phyloP scores from a whole-genome alignment of 2,797 vertebrate species.

The Nasua narica region DNA sequence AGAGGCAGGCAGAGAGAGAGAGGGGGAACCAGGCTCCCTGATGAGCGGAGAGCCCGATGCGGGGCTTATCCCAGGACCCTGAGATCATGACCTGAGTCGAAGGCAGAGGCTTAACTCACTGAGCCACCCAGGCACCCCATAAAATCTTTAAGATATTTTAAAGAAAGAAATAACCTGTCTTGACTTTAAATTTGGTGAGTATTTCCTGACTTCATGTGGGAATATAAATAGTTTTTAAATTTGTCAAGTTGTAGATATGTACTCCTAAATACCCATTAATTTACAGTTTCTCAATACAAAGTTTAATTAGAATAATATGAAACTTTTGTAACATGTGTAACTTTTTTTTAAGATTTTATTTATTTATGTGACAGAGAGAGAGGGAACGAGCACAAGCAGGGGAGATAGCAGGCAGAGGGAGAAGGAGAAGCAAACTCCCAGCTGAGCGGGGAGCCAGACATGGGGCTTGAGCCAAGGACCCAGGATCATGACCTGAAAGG shows the following conservation, averaged over 20 bases:
- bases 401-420: not conserved
- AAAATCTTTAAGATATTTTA: too few relatives aligned
- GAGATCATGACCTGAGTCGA: too few relatives aligned
- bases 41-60: too few relatives aligned
- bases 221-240: constrained; percentile 26
- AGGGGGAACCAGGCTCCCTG: too few relatives aligned
- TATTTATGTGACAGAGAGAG: not conserved
- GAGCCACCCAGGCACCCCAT: too few relatives aligned
- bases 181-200: constrained; percentile 51
- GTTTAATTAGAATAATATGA: not conserved
- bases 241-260: not conserved
- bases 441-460: not conserved
- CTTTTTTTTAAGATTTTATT: not conserved
- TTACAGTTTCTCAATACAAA: constrained; percentile 5
- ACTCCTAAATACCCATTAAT: constrained; percentile 23
- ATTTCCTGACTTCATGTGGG: constrained; percentile 43
- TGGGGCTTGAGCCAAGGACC: not conserved
- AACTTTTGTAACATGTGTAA: not conserved
- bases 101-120: too few relatives aligned
- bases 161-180: not conserved
- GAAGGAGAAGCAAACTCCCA: not conserved
- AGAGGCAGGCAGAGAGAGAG: too few relatives aligned
- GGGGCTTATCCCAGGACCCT: too few relatives aligned
- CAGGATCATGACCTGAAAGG: too few relatives aligned
- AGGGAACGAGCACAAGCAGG: not conserved